Conservation (phyloP, 1,140 invertebrate genomes). For the Adelges cooleyi region DNA sequence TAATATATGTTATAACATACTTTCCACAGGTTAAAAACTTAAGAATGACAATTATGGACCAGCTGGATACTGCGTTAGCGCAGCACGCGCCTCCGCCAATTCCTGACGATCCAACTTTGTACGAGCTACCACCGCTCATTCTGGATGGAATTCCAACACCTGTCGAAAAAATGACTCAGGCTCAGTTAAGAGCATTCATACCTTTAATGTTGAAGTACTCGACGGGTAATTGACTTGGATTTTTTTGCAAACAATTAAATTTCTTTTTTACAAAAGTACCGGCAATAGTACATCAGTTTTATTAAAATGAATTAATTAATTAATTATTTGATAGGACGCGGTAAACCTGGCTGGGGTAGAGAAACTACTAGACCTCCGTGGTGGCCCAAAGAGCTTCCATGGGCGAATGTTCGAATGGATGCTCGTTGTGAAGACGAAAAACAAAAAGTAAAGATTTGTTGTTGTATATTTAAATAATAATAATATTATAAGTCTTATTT, state of each 20-base stretch:
- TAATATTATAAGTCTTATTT: no score
- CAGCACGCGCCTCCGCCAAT: constrained; percentile 87
- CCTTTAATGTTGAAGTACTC: constrained; percentile 97
- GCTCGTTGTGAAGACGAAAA: constrained; percentile 91
- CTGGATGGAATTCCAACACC: constrained; percentile 96
- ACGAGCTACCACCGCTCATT: constrained; percentile 88
- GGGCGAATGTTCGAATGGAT: constrained; percentile 97
- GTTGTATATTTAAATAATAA: no score
- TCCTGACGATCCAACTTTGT: constrained; percentile 81
- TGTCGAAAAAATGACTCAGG: constrained; percentile 98
- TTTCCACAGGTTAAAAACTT: constrained; percentile 60
- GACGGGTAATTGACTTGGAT: constrained; percentile 51
- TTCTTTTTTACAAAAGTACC: no score
- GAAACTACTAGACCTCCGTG: constrained; percentile 88
- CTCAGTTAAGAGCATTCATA: constrained; percentile 89
- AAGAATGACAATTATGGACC: constrained; percentile 82
- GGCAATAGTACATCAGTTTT: no score
- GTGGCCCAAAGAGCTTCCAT: constrained; percentile 95
- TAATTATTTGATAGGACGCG: constrained; percentile 50
- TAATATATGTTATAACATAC: no score
- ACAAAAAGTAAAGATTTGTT: constrained; percentile 61
- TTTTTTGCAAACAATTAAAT: no score
- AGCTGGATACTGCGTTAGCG: constrained; percentile 80
- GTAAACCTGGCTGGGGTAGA: constrained; percentile 94
- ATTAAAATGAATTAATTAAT: no score